These are phyloP conservation scores for Xylocopa sonorina DNA, from an alignment of 1,140 invertebrate genomes.

Conservation along the genomic window DNA sequence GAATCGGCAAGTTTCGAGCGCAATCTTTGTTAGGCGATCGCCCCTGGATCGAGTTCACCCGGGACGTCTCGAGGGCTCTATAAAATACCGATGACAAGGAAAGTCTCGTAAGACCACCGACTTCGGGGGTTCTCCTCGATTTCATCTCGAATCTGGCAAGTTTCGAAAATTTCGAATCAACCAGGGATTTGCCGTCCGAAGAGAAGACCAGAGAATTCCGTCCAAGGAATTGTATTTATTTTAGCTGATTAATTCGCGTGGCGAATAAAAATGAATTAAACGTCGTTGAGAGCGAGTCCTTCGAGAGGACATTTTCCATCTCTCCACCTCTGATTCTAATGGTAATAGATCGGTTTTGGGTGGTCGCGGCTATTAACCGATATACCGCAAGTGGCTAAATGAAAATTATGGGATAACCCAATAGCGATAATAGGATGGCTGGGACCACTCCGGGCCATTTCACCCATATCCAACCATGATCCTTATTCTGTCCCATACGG, in stretches of 20 bases:
- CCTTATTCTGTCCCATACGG: conserved; percentile 6
- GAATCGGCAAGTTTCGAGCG: neutral
- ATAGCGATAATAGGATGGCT: conserved; percentile 23
- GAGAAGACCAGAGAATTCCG: too few species aligned
- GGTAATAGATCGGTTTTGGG: conserved; percentile 4
- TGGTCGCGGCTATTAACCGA: conserved; percentile 8
- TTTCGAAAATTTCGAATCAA: neutral
- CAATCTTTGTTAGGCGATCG: neutral
- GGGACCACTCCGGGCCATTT: conserved; percentile 9
- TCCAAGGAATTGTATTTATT: too few species aligned
- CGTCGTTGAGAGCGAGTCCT: too few species aligned
- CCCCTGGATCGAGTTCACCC: neutral
- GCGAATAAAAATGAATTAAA: too few species aligned
- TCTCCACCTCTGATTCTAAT: neutral
- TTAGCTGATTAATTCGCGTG: too few species aligned
- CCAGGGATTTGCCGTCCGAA: too few species aligned
- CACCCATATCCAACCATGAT: neutral
- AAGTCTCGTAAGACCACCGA: neutral
- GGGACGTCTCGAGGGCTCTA: neutral
- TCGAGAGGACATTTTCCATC: neutral
- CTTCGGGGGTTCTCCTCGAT: neutral
- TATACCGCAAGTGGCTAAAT: conserved; percentile 13
- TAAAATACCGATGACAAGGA: conserved; percentile 6
- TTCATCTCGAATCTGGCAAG: neutral
- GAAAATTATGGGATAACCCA: conserved; percentile 30